phyloP scores from a whole-genome alignment of 2,113 vertebrate species.

The Pipra filicauda region DNA sequence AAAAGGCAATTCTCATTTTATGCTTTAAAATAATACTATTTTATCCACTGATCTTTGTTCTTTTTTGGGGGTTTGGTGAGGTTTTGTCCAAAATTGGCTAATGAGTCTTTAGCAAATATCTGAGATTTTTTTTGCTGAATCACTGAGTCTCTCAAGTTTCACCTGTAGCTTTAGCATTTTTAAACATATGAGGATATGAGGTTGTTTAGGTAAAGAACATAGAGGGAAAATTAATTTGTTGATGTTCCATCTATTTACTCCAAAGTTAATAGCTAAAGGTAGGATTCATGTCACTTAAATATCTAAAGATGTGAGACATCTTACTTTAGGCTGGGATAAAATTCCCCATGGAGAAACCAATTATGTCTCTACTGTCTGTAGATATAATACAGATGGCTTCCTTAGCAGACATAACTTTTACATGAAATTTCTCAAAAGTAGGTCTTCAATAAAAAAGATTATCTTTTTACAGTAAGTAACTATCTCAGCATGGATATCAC shows the following conservation, averaged over 20 bases:
- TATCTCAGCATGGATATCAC: not conserved
- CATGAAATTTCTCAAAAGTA: not conserved
- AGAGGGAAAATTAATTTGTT: not conserved
- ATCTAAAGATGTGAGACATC: not conserved
- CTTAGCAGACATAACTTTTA: not conserved
- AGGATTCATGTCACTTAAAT: not conserved
- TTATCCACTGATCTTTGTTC: not conserved
- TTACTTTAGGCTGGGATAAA: not conserved
- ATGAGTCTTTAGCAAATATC: not conserved
- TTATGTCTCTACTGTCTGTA: not conserved
- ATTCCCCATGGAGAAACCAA: not conserved
- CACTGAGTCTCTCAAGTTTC: not conserved
- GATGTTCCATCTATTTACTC: not conserved
- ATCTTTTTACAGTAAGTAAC: not conserved
- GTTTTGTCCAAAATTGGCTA: rapidly evolving
- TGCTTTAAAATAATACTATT: not conserved
- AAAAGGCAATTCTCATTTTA: not conserved
- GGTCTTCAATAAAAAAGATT: not conserved
- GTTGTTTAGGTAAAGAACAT: not conserved
- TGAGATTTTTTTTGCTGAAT: not conserved
- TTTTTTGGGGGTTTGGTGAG: not conserved
- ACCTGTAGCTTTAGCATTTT: not conserved
- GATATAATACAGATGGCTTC: not conserved
- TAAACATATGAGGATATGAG: not conserved
- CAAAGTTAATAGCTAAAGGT: not conserved